phyloP scores from a whole-genome alignment of 2,113 vertebrate species.

The Balaenoptera acutorostrata region DNA sequence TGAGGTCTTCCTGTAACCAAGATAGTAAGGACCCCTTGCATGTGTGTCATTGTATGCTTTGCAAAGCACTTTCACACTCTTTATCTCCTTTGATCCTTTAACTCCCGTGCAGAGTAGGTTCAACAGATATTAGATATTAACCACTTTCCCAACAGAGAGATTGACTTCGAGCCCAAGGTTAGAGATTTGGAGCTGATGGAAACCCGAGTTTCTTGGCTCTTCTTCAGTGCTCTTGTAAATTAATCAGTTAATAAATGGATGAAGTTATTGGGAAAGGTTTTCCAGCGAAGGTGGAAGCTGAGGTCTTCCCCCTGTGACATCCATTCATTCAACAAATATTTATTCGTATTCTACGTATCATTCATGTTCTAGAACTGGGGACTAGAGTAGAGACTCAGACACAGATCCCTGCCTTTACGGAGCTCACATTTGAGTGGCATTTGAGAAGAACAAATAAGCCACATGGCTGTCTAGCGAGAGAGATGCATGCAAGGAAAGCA shows the following conservation, averaged over 20 bases:
- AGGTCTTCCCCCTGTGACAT: neutral
- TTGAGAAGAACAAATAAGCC: neutral
- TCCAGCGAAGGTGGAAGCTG: neutral
- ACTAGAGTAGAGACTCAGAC: neutral
- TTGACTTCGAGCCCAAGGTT: neutral
- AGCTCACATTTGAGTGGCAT: neutral
- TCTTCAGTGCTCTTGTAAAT: neutral
- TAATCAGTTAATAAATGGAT: neutral
- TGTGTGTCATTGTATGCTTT: neutral
- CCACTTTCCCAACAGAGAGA: neutral
- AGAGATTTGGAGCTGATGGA: neutral
- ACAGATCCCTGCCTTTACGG: neutral
- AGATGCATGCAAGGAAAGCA: neutral
- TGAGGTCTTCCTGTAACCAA: neutral
- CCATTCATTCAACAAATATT: neutral
- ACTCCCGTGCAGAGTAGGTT: neutral
- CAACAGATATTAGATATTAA: neutral
- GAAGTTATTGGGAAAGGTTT: neutral
- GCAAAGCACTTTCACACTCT: neutral
- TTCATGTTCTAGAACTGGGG: neutral
- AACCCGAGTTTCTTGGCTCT: neutral
- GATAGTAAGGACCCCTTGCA: neutral
- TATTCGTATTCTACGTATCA: neutral
- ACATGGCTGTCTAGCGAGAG: neutral
- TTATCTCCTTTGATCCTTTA: neutral